Base-by-base conservation (phyloP, 2,888 invertebrate genomes). In the Cataglyphis livida region DNA sequence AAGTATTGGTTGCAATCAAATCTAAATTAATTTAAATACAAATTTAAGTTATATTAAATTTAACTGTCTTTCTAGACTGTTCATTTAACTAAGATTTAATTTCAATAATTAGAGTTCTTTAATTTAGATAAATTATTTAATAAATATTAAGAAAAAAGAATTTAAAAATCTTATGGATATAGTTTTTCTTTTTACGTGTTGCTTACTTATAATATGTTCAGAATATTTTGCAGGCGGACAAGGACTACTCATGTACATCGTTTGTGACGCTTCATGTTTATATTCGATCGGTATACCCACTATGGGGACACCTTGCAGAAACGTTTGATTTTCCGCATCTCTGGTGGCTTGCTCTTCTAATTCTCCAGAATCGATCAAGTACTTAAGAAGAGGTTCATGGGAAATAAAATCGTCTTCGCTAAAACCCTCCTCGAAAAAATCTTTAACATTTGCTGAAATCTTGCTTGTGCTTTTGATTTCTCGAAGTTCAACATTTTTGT, bases 231-330 rank as follows among this genome's bases (percentile, higher is more conserved):
- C 25, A 6, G 87, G 79, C 0, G 86, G 87, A 44, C 81, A 87
- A 9, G 85, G 85, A 9, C 79, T 61, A n/a, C 89, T 88, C 86
- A 90, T 91, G n/a, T 91, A 92, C 64, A 92, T 84, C 0, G 92
- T 92, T 73, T 92, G 92, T 10, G 87, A 89, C 1, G 89, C 90
- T 82, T 91, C 90, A 32, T 92, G 90, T 12, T 61, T 81, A 35
- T 87, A 86, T 61, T 84, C 74, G 0, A 84, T 32, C 3, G 90
- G 89, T 66, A 92, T 88, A 1, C 84, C 71, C n/a, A 92, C 90
- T 12, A 70, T 83, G 1, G 91, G 86, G 35, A 90, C 79, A 41
- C 92, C 92, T 48, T 90, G 90, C 21, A 92, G 70, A 59, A 88
- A 91, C 0, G 92, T 92, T 70, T 92, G 92, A 68, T 73, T 89